phyloP scores from a whole-genome alignment of 2,888 invertebrate species.

The Cheilosia scutellata region DNA sequence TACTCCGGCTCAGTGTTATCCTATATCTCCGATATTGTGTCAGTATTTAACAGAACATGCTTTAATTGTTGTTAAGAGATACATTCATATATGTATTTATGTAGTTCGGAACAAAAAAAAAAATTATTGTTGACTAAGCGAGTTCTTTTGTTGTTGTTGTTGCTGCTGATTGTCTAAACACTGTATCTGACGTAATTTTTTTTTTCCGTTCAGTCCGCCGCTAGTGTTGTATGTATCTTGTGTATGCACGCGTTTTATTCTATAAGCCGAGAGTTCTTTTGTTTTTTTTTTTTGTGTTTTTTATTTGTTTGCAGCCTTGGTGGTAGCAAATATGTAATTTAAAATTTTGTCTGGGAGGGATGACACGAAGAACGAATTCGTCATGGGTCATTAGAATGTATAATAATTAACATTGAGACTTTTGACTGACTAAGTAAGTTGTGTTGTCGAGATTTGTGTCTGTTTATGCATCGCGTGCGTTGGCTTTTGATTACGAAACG shows the following conservation, averaged over 20 bases:
- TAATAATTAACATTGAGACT: neutral
- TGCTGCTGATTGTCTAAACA: conserved; percentile 12
- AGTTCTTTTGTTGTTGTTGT: neutral
- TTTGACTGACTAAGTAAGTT: neutral
- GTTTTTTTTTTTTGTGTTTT: neutral
- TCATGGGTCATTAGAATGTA: conserved; percentile 17
- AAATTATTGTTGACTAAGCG: conserved; percentile 23
- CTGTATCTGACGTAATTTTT: conserved; percentile 30
- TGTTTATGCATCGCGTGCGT: neutral
- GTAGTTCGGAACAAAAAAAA: neutral
- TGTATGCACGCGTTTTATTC: conserved; percentile 3
- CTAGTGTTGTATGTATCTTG: neutral
- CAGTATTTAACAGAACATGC: neutral
- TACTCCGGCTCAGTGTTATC: conserved; percentile 13
- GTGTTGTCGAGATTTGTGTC: neutral
- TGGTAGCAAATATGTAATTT: neutral
- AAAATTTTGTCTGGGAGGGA: neutral
- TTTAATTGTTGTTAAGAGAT: neutral
- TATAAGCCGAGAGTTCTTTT: neutral
- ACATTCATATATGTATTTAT: neutral
- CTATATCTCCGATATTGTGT: neutral
- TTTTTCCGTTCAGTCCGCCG: neutral
- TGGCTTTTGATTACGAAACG: neutral
- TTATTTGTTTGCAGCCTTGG: neutral
- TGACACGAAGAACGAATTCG: conserved; percentile 10